phyloP scores from a whole-genome alignment of 1,140 invertebrate species.

The Listronotus oregonensis region DNA sequence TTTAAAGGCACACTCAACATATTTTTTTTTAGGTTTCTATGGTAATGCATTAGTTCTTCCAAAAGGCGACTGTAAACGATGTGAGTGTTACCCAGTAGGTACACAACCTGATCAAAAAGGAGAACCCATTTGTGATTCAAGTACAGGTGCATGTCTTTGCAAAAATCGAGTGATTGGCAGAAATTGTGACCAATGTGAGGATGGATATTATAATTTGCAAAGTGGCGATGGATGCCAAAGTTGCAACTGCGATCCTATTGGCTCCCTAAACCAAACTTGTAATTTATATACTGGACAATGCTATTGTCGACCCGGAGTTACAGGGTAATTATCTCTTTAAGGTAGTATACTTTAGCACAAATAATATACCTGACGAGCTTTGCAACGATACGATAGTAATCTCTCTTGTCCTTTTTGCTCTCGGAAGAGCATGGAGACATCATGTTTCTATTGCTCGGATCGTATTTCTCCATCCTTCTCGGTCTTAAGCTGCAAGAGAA shows the following conservation, averaged over 20 bases:
- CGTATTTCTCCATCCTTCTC: too few relatives aligned
- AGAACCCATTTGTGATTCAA: conserved; percentile 76
- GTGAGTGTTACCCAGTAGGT: conserved; percentile 81
- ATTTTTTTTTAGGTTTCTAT: conserved; percentile 71
- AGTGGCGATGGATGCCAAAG: conserved; percentile 83
- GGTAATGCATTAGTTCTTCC: conserved; percentile 81
- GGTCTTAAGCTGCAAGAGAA: too few relatives aligned
- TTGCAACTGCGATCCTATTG: conserved; percentile 86
- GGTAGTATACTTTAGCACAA: too few relatives aligned
- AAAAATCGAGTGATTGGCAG: conserved; percentile 83
- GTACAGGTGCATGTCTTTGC: conserved; percentile 84
- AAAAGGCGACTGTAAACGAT: conserved; percentile 84
- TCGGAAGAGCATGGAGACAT: too few relatives aligned
- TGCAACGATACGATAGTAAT: too few relatives aligned
- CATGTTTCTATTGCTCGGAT: too few relatives aligned
- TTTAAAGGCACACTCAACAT: background rate
- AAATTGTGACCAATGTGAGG: conserved; percentile 66
- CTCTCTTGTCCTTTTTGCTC: too few relatives aligned
- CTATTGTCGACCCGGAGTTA: conserved; percentile 82
- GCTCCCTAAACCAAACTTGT: conserved; percentile 83
- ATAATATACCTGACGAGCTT: too few relatives aligned
- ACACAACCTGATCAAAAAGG: conserved; percentile 72
- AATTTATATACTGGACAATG: conserved; percentile 82
- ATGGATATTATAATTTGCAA: conserved; percentile 81
- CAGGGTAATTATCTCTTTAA: conserved; percentile 63